phyloP scores from a whole-genome alignment of 2,113 vertebrate species.

The Perognathus longimembris region DNA sequence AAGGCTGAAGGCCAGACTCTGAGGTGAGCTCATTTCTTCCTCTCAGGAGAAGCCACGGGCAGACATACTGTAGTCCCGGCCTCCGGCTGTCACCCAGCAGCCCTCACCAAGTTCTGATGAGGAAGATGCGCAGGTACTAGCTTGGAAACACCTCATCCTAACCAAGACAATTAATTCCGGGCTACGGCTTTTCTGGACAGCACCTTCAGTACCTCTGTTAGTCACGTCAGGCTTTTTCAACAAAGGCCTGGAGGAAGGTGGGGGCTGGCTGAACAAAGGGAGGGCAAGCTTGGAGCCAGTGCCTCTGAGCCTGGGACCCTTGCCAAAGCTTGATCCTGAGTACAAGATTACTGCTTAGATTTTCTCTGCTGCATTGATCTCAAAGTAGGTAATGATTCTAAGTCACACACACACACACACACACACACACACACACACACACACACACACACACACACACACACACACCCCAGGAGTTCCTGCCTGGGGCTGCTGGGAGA shows the following conservation, averaged over 20 bases:
- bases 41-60: not conserved
- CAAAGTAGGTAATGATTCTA: not conserved
- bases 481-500: too few species aligned
- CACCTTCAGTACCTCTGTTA: not conserved
- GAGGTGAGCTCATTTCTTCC: not conserved
- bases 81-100: not conserved
- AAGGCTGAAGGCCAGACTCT: not conserved
- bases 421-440: too few species aligned
- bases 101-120: not conserved
- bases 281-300: not conserved
- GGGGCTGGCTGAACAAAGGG: too few species aligned
- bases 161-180: not conserved
- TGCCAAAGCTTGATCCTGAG: not conserved
- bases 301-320: not conserved
- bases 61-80: rapidly evolving
- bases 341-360: not conserved
- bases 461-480: not conserved
- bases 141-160: not conserved
- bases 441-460: too few species aligned
- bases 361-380: not conserved
- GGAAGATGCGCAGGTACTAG: not conserved
- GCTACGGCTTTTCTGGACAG: not conserved
- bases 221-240: not conserved
- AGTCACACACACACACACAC: too few species aligned
- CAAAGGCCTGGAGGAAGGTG: not conserved